Evolutionary conservation across 2,888 invertebrate genomes (phyloP), one percentile per base, ranked within the genome.

Genomic region (Drosophila setosimentum): DNA sequence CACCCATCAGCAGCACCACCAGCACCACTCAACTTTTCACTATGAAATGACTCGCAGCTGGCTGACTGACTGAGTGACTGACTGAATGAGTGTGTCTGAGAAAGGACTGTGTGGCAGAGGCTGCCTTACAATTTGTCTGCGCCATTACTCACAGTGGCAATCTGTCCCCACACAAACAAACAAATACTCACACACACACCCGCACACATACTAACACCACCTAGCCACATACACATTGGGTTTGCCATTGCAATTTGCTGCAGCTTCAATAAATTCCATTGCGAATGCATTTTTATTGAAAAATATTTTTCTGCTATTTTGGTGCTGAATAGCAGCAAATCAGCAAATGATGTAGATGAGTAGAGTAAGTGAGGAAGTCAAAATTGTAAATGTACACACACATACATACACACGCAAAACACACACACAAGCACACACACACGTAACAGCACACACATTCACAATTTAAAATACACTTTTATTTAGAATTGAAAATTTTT

Each of bases 51-150:
- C 72, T 78, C 42, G 58, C 63, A 75, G 61, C 75, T 80, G 73
- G 66, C 77, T 67, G 53, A 42, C 24, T 53, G 53, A 54, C 54
- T 54, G 33, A 53, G 16, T 77, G 75, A 68, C 68, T 67, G 54
- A 40, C 32, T 51, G 64, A 51, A 33, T 67, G 69, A 63, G 63
- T 58, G 61, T 59, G 61, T 33, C 37, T 63, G 65, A 24, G 50
- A 55, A 35, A 53, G 24, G 35, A 51, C 55, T 55, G 58, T 55
- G 42, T 57, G 57, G 65, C 73, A 73, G 82, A 62, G 70, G 73
- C 76, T 80, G 76, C 69, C 70, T 81, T 79, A 84, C 83, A 83
- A 88, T 85, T 88, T 85, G 89, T 86, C 84, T 87, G 78, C 65
- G 66, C 73, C 80, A 85, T 85, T 88, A 85, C 80, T 85, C 85